Evolutionary conservation across 2,797 vertebrate species (phyloP).

Genomic region (Enteromius paludinosus): DNA sequence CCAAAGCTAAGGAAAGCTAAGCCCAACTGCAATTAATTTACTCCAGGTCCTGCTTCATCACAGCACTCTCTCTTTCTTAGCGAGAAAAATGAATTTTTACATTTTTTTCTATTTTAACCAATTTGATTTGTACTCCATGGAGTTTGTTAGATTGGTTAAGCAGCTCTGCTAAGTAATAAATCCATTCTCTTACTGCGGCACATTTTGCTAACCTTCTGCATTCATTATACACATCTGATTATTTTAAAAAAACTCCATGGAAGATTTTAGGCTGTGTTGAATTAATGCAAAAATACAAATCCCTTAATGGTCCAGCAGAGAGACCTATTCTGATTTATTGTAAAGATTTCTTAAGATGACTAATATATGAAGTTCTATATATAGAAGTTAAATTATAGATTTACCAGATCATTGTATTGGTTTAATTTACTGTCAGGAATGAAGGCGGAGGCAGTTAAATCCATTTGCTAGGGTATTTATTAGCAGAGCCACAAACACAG

Average conservation of each 20-base stretch:
- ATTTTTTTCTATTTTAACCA: conserved; percentile 68
- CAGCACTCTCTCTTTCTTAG: neutral
- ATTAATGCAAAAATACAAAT: neutral
- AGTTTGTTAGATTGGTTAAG: conserved; percentile 59
- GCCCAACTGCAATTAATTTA: conserved; percentile 27
- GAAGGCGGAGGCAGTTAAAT: no score
- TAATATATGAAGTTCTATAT: neutral
- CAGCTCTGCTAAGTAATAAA: conserved; percentile 69
- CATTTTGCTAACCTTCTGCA: neutral
- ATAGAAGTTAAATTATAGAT: neutral
- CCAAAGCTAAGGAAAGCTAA: conserved; percentile 47
- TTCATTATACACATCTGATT: conserved; percentile 7
- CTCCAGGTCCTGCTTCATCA: neutral
- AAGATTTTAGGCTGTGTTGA: neutral
- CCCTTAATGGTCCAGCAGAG: neutral
- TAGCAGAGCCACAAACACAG: no score
- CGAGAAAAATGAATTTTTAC: conserved; percentile 51
- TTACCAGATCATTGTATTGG: neutral
- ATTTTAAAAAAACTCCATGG: neutral
- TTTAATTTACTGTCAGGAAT: no score
- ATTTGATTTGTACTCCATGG: conserved; percentile 70
- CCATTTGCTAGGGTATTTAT: no score
- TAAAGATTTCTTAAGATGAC: neutral
- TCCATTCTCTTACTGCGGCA: conserved; percentile 57
- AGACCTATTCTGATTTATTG: neutral